Evolutionary conservation across 2,113 vertebrate genomes (phyloP).

Genomic region (Mionectes macconnelli): DNA sequence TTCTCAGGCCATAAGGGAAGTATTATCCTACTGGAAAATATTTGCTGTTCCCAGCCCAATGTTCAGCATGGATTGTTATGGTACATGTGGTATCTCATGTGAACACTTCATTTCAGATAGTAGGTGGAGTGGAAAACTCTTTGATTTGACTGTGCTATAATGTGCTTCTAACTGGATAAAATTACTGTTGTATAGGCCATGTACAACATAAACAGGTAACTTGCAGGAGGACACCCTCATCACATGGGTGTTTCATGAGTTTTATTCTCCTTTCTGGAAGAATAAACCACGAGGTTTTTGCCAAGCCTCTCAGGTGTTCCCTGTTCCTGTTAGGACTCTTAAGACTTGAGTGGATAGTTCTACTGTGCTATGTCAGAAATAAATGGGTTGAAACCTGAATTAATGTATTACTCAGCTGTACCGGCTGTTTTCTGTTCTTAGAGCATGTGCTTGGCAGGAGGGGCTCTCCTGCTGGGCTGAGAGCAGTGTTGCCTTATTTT

Average conservation of each 20-base stretch:
- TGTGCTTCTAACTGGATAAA: not conserved
- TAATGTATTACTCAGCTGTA: not conserved
- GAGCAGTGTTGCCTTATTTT: not conserved
- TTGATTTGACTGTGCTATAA: not conserved
- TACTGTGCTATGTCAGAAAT: not conserved
- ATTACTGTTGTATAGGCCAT: not conserved
- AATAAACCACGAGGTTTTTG: not conserved
- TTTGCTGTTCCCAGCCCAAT: not conserved
- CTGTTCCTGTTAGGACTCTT: not conserved
- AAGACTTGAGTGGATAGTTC: not conserved
- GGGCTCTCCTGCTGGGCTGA: not conserved
- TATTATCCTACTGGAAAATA: not conserved
- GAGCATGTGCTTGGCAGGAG: not conserved
- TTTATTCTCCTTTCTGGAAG: not conserved
- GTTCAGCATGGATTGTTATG: not conserved
- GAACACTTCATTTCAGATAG: not conserved
- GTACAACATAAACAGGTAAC: not conserved
- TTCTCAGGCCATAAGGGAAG: not conserved
- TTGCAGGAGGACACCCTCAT: not conserved
- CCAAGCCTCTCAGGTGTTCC: not conserved
- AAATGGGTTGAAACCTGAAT: not conserved
- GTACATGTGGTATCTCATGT: not conserved
- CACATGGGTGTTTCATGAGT: not conserved
- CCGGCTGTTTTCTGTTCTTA: not conserved
- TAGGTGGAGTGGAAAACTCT: not conserved